Base-by-base conservation (phyloP, 2,113 vertebrate genomes). In the Parus major region DNA sequence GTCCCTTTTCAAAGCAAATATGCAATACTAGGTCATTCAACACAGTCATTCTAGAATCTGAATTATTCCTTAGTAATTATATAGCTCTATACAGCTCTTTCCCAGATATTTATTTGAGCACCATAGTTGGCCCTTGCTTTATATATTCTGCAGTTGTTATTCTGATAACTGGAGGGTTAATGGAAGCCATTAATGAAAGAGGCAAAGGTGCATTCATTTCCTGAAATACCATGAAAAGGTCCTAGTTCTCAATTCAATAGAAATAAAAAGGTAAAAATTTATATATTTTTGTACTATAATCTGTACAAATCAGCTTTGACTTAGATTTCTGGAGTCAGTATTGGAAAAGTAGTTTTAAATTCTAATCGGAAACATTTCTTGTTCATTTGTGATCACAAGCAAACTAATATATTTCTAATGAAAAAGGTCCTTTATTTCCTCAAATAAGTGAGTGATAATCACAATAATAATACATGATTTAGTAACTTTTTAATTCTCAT, bases 181-280 rank as follows among this genome's bases (percentile, higher is more conserved):
- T 60, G n/a, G 60, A 96, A 92, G 29, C 15, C 88, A 69, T 42
- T 95, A 95, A 85, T 46, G 39, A n/a, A 47, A 64, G 39, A 86
- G 13, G 41, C 57, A 92, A 91, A 94, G 28, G 12, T 50, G 16
- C 57, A 90, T 83, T 80, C 3, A 9, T 66, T 61, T 92, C 90
- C 78, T 82, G 29, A 75, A 86, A 73, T 21, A 11, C n/a, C 66
- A 31, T 86, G 72, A 91, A 93, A 95, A 90, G 41, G 39, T 73
- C 42, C 56, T 75, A 46, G n/a, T 71, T 77, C 24, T 85, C 29
- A 83, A 27, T 81, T 70, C 33, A 91, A 1, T 14, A 92, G 61
- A 92, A 96, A 85, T 68, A 86, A 95, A 93, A 96, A 92, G 19
- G 18, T 33, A 70, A 18, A 27, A 92, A 76, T 56, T 92, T 93